phyloP scores from a whole-genome alignment of 2,113 vertebrate genomes.

The Jaculus jaculus region DNA sequence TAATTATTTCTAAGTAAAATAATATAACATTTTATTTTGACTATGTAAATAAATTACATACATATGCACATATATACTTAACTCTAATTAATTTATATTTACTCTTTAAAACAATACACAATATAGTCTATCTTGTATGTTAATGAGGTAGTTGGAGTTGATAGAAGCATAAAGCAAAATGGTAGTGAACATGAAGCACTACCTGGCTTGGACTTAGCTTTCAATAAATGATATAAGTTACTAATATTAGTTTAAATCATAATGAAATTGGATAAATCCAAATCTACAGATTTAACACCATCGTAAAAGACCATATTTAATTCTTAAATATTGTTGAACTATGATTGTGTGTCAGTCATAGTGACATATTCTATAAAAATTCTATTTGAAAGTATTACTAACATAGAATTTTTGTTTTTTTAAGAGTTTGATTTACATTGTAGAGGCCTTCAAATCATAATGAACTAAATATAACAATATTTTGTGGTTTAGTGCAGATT shows the following conservation, averaged over 20 bases:
- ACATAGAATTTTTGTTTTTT: background rate
- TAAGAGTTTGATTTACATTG: background rate
- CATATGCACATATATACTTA: too few species aligned
- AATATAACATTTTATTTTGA: too few species aligned
- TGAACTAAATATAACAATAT: background rate
- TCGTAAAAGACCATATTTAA: background rate
- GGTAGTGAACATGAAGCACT: background rate
- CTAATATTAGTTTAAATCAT: constrained; percentile 1
- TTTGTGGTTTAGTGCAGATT: background rate
- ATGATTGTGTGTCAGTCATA: background rate
- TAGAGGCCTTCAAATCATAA: background rate
- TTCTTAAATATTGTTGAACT: background rate
- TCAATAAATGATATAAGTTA: background rate
- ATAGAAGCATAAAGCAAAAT: background rate
- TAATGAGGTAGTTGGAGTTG: background rate
- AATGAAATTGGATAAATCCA: background rate
- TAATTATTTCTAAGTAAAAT: too few species aligned
- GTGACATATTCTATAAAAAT: background rate
- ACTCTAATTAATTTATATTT: background rate
- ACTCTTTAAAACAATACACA: background rate
- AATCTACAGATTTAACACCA: background rate
- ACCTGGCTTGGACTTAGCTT: background rate
- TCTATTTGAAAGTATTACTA: background rate
- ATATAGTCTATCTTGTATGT: background rate
- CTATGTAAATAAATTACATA: too few species aligned